Evolutionary conservation across 2,888 invertebrate species (phyloP).

Genomic region (Trissolcus japonicus): DNA sequence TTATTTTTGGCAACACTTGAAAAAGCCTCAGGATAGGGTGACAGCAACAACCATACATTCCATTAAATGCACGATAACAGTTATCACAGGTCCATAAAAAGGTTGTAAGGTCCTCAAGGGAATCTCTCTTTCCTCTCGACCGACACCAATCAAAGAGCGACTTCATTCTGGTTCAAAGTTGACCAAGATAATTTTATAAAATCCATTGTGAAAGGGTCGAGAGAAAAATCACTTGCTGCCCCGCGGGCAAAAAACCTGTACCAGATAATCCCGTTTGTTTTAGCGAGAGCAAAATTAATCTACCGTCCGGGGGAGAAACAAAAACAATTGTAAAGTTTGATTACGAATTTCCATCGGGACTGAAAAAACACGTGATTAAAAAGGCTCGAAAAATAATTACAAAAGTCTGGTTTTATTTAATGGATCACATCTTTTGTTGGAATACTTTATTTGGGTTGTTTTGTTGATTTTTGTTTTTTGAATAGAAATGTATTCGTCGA

Average conservation of each 20-base stretch:
- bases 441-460: too few species aligned
- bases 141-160: slow-evolving; percentile 28
- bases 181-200: slow-evolving; percentile 22
- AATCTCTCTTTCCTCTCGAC: slow-evolving; percentile 3
- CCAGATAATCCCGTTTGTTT: too few species aligned
- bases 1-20: slow-evolving; percentile 20
- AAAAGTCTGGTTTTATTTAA: too few species aligned
- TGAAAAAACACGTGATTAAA: too few species aligned
- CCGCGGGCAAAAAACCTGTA: too few species aligned
- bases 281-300: background rate
- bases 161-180: slow-evolving; percentile 5
- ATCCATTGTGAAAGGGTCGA: slow-evolving; percentile 3
- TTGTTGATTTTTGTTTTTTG: too few species aligned
- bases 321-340: too few species aligned
- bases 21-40: slow-evolving; percentile 20
- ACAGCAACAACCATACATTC: slow-evolving; percentile 37
- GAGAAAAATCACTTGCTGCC: background rate
- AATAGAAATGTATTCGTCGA: too few species aligned
- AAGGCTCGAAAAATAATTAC: too few species aligned
- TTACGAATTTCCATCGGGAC: too few species aligned
- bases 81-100: slow-evolving; percentile 42
- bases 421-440: too few species aligned
- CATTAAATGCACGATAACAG: slow-evolving; percentile 40
- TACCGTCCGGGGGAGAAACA: too few species aligned
- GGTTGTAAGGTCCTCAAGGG: slow-evolving; percentile 32